phyloP scores from a whole-genome alignment of 2,113 vertebrate species.

The Aviceda subcristata region DNA sequence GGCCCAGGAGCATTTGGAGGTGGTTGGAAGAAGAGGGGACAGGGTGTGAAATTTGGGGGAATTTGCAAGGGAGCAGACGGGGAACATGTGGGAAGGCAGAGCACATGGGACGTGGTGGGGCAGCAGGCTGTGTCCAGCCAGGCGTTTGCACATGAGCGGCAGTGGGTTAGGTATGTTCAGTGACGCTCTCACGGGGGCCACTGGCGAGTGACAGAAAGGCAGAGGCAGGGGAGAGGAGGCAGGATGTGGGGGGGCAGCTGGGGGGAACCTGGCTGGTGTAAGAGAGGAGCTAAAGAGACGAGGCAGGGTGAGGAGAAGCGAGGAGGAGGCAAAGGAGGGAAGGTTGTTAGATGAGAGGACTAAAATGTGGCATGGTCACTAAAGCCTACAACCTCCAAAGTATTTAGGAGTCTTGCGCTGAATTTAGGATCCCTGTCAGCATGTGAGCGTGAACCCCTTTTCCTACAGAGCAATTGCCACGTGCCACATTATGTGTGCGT shows the following conservation, averaged over 20 bases:
- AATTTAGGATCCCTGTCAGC: neutral
- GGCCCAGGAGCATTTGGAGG: neutral
- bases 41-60: neutral
- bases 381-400: neutral
- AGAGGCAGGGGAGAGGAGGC: neutral
- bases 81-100: neutral
- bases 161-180: neutral
- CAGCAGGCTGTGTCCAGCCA: accelerated
- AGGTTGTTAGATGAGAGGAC: neutral
- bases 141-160: neutral
- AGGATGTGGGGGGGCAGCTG: neutral
- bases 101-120: accelerated
- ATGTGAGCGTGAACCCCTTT: neutral
- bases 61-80: neutral
- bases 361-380: neutral
- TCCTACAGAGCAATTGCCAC: neutral
- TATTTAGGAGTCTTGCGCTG: neutral
- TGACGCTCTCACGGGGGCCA: neutral
- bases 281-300: neutral
- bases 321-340: neutral
- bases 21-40: neutral
- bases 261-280: neutral
- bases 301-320: neutral
- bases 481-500: neutral
- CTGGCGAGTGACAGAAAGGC: neutral